Conservation (phyloP, 2,113 vertebrate genomes). For the Megaceryle torquata region DNA sequence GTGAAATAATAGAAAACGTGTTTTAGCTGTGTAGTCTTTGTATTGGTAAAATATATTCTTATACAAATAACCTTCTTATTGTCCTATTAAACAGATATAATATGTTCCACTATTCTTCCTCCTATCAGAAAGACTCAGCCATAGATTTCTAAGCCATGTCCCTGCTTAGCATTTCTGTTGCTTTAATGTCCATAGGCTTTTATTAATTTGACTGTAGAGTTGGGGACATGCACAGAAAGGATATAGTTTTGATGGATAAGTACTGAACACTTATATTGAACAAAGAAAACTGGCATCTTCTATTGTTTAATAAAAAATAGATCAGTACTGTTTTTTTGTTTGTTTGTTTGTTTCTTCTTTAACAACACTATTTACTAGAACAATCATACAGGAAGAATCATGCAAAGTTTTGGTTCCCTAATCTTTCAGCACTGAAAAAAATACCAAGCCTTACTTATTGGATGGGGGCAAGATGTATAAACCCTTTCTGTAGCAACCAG, state of each 20-base stretch:
- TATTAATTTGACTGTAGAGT: not conserved
- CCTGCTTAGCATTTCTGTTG: not conserved
- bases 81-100: not conserved
- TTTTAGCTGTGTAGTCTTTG: not conserved
- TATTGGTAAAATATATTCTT: not conserved
- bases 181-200: not conserved
- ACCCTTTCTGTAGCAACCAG: not conserved
- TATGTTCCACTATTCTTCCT: not conserved
- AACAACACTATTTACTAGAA: not conserved
- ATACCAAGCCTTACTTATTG: not conserved
- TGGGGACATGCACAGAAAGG: not conserved
- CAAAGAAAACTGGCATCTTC: not conserved
- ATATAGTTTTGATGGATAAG: not conserved
- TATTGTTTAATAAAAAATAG: not conserved
- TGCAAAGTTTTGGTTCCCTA: not conserved
- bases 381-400: not conserved
- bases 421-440: not conserved
- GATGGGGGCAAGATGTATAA: not conserved
- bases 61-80: not conserved
- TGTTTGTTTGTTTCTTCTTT: not conserved
- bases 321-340: accelerated
- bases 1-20: not conserved
- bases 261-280: not conserved
- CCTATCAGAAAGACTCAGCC: not conserved
- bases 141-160: not conserved